phyloP scores from a whole-genome alignment of 53 echinoderm and acorn worm species.

The Mesocentrotus franciscanus region DNA sequence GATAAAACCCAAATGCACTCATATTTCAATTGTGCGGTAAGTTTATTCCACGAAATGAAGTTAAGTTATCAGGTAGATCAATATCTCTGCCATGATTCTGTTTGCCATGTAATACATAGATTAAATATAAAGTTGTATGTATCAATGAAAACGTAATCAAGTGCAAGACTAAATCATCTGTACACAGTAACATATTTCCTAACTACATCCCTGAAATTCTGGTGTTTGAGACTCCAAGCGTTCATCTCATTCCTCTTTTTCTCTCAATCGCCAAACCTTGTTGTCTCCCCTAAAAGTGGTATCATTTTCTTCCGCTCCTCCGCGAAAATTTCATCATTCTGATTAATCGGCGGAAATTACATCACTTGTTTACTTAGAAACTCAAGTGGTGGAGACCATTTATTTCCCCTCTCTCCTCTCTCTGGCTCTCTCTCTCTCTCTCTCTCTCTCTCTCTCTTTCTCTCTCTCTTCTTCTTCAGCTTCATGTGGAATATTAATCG shows the following conservation, averaged over 20 bases:
- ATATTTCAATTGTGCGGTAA: not conserved
- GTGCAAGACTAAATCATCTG: not conserved
- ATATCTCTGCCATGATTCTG: not conserved
- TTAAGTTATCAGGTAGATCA: not conserved
- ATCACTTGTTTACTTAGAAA: conserved; percentile 48
- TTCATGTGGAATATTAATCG: not conserved
- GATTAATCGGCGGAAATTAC: conserved; percentile 56
- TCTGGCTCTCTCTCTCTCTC: not conserved
- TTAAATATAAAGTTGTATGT: not conserved
- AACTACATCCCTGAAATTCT: not conserved
- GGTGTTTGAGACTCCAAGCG: not conserved
- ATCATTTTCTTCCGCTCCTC: conserved; percentile 48
- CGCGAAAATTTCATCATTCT: conserved; percentile 44
- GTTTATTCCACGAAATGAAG: not conserved
- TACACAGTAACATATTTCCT: not conserved
- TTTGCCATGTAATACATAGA: not conserved
- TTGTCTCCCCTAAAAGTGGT: conserved; percentile 21
- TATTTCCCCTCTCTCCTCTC: not conserved
- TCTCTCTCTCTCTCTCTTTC: not conserved
- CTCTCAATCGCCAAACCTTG: conserved; percentile 39
- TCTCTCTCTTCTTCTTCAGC: not conserved
- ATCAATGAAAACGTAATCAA: not conserved
- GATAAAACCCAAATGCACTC: not conserved
- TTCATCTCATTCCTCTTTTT: not conserved
- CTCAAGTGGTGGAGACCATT: conserved; percentile 20